These are phyloP conservation scores for Rhodeus uyekii DNA, from an alignment of 2,797 vertebrate genomes.

Conservation along the genomic window DNA sequence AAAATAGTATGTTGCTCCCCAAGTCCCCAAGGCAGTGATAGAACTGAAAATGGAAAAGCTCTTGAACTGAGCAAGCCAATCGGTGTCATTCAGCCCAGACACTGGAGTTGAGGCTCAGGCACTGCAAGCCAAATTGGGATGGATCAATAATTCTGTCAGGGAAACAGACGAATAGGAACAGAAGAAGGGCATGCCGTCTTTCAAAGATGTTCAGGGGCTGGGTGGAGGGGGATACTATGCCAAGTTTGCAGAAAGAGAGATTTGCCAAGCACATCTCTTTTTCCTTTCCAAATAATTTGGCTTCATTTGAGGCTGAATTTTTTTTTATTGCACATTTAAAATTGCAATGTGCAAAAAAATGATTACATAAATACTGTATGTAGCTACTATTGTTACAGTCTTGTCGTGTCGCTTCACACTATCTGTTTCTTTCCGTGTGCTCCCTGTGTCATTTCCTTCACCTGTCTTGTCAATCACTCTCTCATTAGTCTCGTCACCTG, in stretches of 20 bases:
- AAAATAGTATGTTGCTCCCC: slow-evolving; percentile 31
- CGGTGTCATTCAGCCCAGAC: slow-evolving; percentile 25
- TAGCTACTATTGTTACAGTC: too few relatives aligned
- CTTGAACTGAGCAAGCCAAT: slow-evolving; percentile 23
- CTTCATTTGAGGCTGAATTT: background rate
- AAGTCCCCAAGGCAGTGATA: slow-evolving; percentile 22
- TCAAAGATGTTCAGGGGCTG: background rate
- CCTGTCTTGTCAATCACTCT: too few relatives aligned
- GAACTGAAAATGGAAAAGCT: slow-evolving; percentile 36
- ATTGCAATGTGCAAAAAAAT: background rate
- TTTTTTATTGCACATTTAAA: background rate
- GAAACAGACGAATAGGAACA: background rate
- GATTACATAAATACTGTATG: too few relatives aligned
- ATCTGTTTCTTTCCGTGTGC: too few relatives aligned
- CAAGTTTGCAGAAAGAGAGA: background rate
- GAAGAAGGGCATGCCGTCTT: slow-evolving; percentile 13
- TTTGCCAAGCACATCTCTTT: too few relatives aligned
- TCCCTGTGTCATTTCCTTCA: too few relatives aligned
- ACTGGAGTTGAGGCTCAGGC: slow-evolving; percentile 11
- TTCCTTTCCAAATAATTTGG: background rate
- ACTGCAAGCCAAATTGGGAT: background rate
- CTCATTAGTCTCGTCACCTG: too few relatives aligned
- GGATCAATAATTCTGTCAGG: slow-evolving; percentile 43
- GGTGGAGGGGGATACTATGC: background rate
- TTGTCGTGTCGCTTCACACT: too few relatives aligned